Conservation (phyloP, 2,797 vertebrate species). For the Xenentodon cancila region DNA sequence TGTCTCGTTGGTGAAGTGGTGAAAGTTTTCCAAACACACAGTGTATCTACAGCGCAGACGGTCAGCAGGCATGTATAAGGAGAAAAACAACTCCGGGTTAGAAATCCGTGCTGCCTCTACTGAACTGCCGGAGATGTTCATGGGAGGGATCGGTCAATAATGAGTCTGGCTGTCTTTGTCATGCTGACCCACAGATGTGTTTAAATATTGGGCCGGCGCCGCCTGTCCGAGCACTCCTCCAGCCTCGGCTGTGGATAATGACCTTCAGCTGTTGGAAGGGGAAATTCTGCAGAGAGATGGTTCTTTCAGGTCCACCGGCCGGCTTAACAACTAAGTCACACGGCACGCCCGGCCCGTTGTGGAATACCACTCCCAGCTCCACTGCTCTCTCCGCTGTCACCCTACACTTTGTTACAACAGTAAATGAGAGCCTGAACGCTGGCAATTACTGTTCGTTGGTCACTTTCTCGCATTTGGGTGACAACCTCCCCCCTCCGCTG, state of each 20-base stretch:
- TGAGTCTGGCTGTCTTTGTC: conserved; percentile 45
- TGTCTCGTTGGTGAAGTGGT: not conserved
- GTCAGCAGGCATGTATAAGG: not conserved
- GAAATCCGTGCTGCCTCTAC: not conserved
- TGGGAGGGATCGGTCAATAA: conserved; percentile 43
- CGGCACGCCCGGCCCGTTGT: conserved; percentile 64
- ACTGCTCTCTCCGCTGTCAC: conserved; percentile 29
- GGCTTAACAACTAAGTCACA: conserved; percentile 70
- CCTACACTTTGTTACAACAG: conserved; percentile 37
- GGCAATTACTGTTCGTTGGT: conserved; percentile 11
- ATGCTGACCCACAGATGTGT: conserved; percentile 49
- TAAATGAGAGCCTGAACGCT: conserved; percentile 16
- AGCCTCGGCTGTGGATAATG: conserved; percentile 72
- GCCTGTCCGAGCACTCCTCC: conserved; percentile 59
- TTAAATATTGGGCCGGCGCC: conserved; percentile 71
- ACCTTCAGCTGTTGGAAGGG: conserved; percentile 82
- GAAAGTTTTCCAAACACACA: conserved; percentile 35
- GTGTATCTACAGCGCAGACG: conserved; percentile 38
- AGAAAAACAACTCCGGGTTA: conserved; percentile 11
- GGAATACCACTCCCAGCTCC: conserved; percentile 58
- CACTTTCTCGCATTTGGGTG: conserved; percentile 14
- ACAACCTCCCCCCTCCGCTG: not conserved
- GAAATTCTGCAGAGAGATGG: conserved; percentile 70
- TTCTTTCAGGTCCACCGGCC: conserved; percentile 54
- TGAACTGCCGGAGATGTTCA: not conserved